phyloP scores from a whole-genome alignment of 2,888 invertebrate species.

The Lepidochitona cinerea region DNA sequence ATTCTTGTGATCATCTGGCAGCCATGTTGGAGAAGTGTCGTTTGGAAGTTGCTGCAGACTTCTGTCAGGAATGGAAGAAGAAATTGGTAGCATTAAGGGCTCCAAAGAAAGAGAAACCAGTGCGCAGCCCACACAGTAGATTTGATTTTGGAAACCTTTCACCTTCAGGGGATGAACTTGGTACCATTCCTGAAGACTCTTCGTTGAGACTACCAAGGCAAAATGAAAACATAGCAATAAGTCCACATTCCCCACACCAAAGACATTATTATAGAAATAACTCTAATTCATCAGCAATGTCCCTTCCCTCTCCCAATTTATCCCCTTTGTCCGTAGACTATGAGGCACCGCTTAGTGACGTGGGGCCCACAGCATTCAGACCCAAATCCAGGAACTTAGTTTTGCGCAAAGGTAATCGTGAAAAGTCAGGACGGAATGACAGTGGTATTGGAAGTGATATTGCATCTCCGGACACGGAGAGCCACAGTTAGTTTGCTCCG shows the following conservation, averaged over 20 bases:
- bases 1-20: neutral
- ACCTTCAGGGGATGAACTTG: neutral
- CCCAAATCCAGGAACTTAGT: too few species aligned
- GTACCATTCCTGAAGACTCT: neutral
- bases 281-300: neutral
- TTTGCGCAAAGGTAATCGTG: neutral
- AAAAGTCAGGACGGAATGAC: neutral
- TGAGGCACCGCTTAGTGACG: neutral
- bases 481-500: too few species aligned
- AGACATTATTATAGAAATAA: neutral
- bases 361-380: too few species aligned
- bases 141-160: neutral
- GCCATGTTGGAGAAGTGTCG: neutral
- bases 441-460: conserved; percentile 8
- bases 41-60: neutral
- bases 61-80: neutral
- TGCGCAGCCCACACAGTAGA: neutral
- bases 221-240: neutral
- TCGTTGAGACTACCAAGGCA: too few species aligned
- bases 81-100: neutral
- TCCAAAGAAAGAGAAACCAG: neutral
- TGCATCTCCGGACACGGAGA: neutral
- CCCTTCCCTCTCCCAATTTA: neutral
- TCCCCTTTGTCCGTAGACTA: neutral
- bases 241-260: neutral